phyloP scores from a whole-genome alignment of 2,113 vertebrate species.

The Columbina picui region DNA sequence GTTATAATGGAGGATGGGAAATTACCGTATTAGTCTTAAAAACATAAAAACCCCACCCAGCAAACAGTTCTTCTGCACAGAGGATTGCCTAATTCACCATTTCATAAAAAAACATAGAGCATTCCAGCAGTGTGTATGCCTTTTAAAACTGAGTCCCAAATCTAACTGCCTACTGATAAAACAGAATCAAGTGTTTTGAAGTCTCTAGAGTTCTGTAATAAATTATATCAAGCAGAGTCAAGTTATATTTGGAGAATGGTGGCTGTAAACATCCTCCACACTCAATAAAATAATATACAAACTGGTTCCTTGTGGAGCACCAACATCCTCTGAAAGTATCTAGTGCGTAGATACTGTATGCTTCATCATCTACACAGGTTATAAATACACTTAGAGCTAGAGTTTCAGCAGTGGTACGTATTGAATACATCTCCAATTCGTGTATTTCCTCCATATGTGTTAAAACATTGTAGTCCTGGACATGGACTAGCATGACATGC shows the following conservation, averaged over 20 bases:
- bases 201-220: not conserved
- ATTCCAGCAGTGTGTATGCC: not conserved
- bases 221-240: not conserved
- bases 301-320: not conserved
- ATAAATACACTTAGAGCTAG: not conserved
- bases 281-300: not conserved
- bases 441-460: not conserved
- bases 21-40: not conserved
- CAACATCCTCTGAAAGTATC: not conserved
- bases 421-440: not conserved
- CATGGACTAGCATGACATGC: not conserved
- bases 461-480: not conserved
- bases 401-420: not conserved
- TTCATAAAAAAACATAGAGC: not conserved
- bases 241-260: not conserved
- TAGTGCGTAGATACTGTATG: fast-evolving
- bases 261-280: not conserved
- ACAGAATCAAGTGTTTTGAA: not conserved
- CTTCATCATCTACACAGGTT: not conserved
- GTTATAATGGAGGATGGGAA: not conserved
- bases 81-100: not conserved
- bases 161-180: not conserved
- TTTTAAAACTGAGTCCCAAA: not conserved
- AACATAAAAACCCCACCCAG: fast-evolving
- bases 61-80: not conserved